Evolutionary conservation across 1,140 invertebrate genomes (phyloP).

Genomic region (Prorops nasuta): DNA sequence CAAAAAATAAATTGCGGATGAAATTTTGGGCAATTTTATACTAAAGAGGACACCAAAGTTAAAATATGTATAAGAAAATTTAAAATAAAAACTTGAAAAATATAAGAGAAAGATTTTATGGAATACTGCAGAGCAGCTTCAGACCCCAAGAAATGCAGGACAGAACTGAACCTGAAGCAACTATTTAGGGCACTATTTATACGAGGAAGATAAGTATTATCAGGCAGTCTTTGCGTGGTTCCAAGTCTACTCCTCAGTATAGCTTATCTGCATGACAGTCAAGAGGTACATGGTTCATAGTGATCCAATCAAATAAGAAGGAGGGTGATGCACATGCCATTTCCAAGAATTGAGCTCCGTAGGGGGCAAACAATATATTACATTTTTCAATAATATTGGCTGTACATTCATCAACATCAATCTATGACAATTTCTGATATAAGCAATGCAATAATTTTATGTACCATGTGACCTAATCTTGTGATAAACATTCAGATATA

Average conservation of each 20-base stretch:
- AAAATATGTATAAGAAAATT: too few species aligned
- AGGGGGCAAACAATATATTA: conserved; percentile 19
- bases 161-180: conserved; percentile 38
- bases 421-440: too few species aligned
- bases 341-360: conserved; percentile 19
- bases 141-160: conserved; percentile 8
- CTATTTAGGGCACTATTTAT: conserved; percentile 48
- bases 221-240: conserved; percentile 34
- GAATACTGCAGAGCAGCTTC: background rate
- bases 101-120: too few species aligned
- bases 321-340: conserved; percentile 25
- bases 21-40: too few species aligned
- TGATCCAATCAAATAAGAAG: conserved; percentile 24
- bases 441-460: too few species aligned
- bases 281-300: conserved; percentile 36
- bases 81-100: too few species aligned
- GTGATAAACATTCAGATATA: too few species aligned
- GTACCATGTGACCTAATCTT: too few species aligned
- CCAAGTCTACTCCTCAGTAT: conserved; percentile 26
- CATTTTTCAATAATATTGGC: background rate
- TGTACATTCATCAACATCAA: too few species aligned
- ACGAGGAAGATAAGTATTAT: conserved; percentile 49
- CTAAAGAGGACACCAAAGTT: too few species aligned
- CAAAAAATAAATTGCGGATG: conserved; percentile 30
- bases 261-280: conserved; percentile 41